phyloP scores from a whole-genome alignment of 2,797 vertebrate species.

The Macroramphosus scolopax region DNA sequence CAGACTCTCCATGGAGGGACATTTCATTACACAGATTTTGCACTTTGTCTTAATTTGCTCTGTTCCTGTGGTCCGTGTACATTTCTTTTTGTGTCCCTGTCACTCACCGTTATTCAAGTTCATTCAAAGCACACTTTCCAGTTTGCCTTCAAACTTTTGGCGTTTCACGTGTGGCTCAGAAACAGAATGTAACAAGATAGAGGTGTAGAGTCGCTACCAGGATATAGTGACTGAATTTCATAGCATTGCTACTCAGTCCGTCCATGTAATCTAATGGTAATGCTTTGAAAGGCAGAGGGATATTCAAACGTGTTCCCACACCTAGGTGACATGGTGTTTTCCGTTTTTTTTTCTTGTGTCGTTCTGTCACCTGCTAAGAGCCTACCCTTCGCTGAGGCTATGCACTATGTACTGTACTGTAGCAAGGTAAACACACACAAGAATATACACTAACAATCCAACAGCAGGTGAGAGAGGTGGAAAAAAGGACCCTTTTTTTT shows the following conservation, averaged over 20 bases:
- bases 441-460: constrained; percentile 23
- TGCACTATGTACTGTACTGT: constrained; percentile 60
- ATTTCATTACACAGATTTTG: constrained; percentile 72
- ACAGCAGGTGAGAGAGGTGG: constrained; percentile 7
- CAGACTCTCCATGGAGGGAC: constrained; percentile 45
- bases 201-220: constrained; percentile 3
- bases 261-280: constrained; percentile 55
- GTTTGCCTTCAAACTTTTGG: constrained; percentile 62
- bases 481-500: constrained; percentile 14
- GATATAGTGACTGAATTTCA: constrained; percentile 34
- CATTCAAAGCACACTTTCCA: constrained; percentile 48
- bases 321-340: constrained; percentile 23
- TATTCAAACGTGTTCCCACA: constrained; percentile 35
- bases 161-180: constrained; percentile 44
- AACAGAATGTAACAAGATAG: constrained; percentile 47
- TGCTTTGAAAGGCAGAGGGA: constrained; percentile 49
- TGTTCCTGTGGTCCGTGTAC: constrained; percentile 64
- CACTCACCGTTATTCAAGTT: constrained; percentile 52
- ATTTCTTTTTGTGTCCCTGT: constrained; percentile 57
- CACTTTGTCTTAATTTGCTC: constrained; percentile 65
- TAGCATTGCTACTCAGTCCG: constrained; percentile 51
- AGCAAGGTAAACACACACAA: constrained; percentile 52
- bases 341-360: constrained; percentile 13
- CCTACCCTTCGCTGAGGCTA: constrained; percentile 49
- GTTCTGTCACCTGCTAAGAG: constrained; percentile 37